Percentiles rank a stretch among this genome's conserved stretches.
These are phyloP conservation scores for Pseudorasbora parva DNA, from an alignment of 2,113 vertebrate species.

Conservation along the genomic window DNA sequence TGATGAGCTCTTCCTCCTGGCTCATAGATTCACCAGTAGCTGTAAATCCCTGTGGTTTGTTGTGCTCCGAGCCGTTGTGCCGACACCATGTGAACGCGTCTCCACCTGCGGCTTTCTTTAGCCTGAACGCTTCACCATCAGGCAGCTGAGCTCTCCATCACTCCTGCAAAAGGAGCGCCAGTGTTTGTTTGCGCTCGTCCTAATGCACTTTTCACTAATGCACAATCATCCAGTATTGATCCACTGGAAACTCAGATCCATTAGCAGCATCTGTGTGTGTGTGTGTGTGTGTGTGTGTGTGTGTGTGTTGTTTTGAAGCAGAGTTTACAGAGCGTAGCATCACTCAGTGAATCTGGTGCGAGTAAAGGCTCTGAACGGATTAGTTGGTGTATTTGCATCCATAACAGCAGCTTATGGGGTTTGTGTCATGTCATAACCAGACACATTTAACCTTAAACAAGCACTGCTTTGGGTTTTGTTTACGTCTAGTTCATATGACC, in stretches of 20 bases:
- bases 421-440: not conserved
- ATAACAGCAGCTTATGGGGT: not conserved
- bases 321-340: not conserved
- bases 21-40: not conserved
- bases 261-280: constrained; percentile 1
- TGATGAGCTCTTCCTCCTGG: not conserved
- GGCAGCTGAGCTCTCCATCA: not conserved
- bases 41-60: constrained; percentile 1
- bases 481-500: not conserved
- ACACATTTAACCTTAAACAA: not conserved
- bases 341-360: constrained; percentile 11
- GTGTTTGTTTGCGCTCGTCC: not conserved
- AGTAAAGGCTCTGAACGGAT: not conserved
- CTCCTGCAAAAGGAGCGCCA: not conserved
- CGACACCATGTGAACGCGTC: not conserved
- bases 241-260: constrained; percentile 17
- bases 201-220: constrained; percentile 5
- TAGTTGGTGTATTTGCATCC: constrained; percentile 3
- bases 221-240: not conserved
- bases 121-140: not conserved
- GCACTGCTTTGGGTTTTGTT: not conserved
- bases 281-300: no score
- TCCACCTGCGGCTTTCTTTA: not conserved
- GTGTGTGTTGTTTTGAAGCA: no score
- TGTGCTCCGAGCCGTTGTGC: not conserved